Base-by-base conservation (phyloP, 2,113 vertebrate genomes). In the Alethe castanea region DNA sequence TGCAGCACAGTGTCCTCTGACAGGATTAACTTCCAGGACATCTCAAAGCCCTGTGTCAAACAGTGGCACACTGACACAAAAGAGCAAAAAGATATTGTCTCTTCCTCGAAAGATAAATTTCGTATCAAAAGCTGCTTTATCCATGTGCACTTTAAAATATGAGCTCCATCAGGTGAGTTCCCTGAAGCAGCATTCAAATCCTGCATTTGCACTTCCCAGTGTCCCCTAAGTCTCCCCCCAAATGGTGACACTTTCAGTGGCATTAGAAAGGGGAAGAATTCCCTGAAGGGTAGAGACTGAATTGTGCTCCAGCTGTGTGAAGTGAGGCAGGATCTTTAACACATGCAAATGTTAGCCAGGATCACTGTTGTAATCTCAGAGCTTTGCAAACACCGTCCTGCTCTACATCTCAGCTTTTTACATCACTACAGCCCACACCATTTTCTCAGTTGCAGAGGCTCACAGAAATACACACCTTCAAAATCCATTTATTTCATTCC, bases 321-420 rank as follows among this genome's bases (percentile, higher is more conserved):
- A 65, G 87, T 0, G 53, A 87, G 76, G 13, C 80, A 36, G 92
- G 67, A 81, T 79, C 86, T 81, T 80, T 85, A 86, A 85, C 92
- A 48, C 65, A 60, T 92, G 95, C 94, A 95, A 72, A 96, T 96
- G 36, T n/a, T 7, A 19, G 19, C 45, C 45, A 38, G 81, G 93
- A 90, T 95, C 95, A 82, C 14, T 56, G 90, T 22, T 91, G 95
- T 96, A 95, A 97, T 92, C 94, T 91, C 86, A 5, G 57, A 4
- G 91, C 95, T 97, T 83, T 90, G 96, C 91, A 95, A 97, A 95
- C 92, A 94, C 2, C 45, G 40, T 29, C 28, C 80, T 84, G 45
- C 84, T 65, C 78, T 8, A 14, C 90, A 76, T 11, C 91, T 23
- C 53, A 71, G 77, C 59, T 70, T 35, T 50, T 83, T 38, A 23